Evolutionary conservation across 2,888 invertebrate species (phyloP), one percentile per base, ranked within the genome.

Genomic region (Meta bourneti): DNA sequence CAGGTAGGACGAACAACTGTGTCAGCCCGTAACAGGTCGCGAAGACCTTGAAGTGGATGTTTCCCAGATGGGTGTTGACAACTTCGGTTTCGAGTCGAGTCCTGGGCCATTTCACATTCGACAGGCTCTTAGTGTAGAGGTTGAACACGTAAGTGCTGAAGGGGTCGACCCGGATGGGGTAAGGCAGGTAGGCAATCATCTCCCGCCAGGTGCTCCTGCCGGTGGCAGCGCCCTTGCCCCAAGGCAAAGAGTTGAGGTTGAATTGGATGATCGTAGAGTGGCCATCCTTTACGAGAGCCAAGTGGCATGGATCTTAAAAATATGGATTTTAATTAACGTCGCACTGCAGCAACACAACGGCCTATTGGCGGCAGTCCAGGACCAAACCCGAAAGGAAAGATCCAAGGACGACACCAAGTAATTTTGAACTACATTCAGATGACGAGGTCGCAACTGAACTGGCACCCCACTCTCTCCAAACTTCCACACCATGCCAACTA

Each of bases 221-320:
- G 4, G 20, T 19, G 0, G n/a, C 4, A 6, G 85, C 9, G 1
- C 92, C 92, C 54, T 70, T 86, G 7, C 49, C 77, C 92, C 92
- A 92, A 8, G 92, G 81, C 16, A 92, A 19, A 6, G 92, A 92
- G 8, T 81, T 85, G 13, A 92, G 72, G 54, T 89, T 92, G 85
- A 92, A 89, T 20, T 84, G 86, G 7, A 86, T n/a, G 13, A 78
- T 19, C 6, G 49, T 48, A 51, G 82, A 78, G 20, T 61, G 48
- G 20, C 79, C 91, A 7, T 78, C 91, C 49, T 78, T 87, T 19
- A 78, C 71, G 16, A 92, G 72, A 0, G 54, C 71, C 16, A 92
- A 19, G 34, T n/a, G 71, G 9, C 51, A 72, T 16, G 87, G 79
- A 80, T 20, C 87, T 87, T 6, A 16, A 61, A 78, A 54, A n/a